Evolutionary conservation across 2,888 invertebrate species (phyloP).

Genomic region (Phalera bucephala): DNA sequence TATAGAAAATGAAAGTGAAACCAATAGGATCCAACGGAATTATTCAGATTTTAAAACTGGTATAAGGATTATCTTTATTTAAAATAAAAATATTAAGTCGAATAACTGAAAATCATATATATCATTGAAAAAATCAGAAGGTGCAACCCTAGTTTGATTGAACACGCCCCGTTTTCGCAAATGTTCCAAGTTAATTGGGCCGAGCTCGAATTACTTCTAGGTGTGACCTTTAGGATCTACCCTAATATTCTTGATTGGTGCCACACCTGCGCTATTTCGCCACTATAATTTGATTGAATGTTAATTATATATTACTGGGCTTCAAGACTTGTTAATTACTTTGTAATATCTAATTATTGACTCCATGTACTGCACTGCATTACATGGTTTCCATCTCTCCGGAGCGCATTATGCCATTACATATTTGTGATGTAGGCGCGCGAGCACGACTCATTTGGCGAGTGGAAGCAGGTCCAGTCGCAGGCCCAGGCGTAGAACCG

Average conservation of each 20-base stretch:
- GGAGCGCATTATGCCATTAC: slow-evolving; percentile 36
- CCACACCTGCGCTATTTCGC: slow-evolving; percentile 44
- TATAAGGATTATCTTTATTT: too few species aligned
- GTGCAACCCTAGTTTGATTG: slow-evolving; percentile 40
- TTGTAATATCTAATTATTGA: too few species aligned
- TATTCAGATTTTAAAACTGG: too few species aligned
- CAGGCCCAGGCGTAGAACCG: slow-evolving; percentile 70
- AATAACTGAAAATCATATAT: too few species aligned
- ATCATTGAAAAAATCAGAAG: too few species aligned
- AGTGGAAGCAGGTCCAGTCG: slow-evolving; percentile 75
- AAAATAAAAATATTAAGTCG: too few species aligned
- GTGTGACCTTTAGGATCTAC: slow-evolving; percentile 54
- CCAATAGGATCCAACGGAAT: slow-evolving; percentile 19
- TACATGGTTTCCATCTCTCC: slow-evolving; percentile 17
- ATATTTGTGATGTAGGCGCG: slow-evolving; percentile 65
- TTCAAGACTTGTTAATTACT: too few species aligned
- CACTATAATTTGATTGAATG: too few species aligned
- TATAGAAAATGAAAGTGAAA: slow-evolving; percentile 30
- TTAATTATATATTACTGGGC: too few species aligned
- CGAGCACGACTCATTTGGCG: slow-evolving; percentile 65
- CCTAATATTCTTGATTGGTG: slow-evolving; percentile 45
- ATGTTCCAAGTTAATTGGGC: slow-evolving; percentile 49
- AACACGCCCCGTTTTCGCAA: too few species aligned
- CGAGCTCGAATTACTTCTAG: slow-evolving; percentile 51
- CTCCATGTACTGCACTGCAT: too few species aligned